Conservation (phyloP, 1,140 invertebrate species). For the Danaus plexippus region DNA sequence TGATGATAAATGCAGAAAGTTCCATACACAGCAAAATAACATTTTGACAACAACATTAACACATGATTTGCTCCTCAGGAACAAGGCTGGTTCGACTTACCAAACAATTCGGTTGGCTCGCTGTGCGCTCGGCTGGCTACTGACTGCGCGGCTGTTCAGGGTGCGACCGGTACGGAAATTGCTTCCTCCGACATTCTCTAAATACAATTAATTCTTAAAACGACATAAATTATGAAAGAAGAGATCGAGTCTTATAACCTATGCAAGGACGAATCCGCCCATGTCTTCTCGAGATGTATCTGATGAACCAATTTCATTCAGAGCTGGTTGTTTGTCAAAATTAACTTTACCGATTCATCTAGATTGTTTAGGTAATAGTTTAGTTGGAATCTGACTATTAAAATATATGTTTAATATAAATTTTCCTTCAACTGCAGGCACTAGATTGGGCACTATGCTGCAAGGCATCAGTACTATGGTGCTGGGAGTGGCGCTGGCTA, state of each 20-base stretch:
- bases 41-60: too few species aligned
- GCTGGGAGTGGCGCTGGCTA: slow-evolving; percentile 78
- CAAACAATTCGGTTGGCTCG: slow-evolving; percentile 82
- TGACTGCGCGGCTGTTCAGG: slow-evolving; percentile 87
- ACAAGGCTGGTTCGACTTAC: slow-evolving; percentile 86
- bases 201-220: neutral
- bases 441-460: slow-evolving; percentile 82
- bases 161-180: slow-evolving; percentile 68
- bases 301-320: too few species aligned
- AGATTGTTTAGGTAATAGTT: neutral
- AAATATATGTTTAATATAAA: slow-evolving; percentile 12
- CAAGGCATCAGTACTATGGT: slow-evolving; percentile 83
- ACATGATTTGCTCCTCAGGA: slow-evolving; percentile 77
- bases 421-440: slow-evolving; percentile 77
- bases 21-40: too few species aligned
- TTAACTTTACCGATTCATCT: too few species aligned
- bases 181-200: neutral
- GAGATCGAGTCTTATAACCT: too few species aligned
- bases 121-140: slow-evolving; percentile 83
- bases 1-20: too few species aligned
- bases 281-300: neutral
- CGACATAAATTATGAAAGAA: too few species aligned
- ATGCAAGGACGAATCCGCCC: neutral
- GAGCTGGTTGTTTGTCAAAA: too few species aligned
- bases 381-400: neutral